Conservation (phyloP, 2,113 vertebrate genomes). For the Corynorhinus townsendii region DNA sequence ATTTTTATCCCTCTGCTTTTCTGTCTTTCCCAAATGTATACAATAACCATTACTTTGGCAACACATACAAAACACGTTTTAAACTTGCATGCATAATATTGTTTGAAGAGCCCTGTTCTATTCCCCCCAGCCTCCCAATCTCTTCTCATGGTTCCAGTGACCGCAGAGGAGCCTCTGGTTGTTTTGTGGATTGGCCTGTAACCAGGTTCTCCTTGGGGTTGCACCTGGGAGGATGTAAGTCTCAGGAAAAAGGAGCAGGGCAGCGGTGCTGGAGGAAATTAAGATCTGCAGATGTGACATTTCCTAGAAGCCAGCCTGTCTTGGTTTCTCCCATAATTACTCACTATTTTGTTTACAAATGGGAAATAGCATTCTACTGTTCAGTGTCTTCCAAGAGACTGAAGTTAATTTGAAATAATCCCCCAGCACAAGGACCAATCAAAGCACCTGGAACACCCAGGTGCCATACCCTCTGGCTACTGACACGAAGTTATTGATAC, state of each 20-base stretch:
- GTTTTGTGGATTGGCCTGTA: not conserved
- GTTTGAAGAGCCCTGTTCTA: not conserved
- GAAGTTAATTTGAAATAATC: constrained; percentile 71
- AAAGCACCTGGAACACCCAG: constrained; percentile 56
- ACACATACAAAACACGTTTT: not conserved
- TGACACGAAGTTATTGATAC: constrained; percentile 39
- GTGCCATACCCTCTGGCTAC: constrained; percentile 67
- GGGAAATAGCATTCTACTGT: constrained; percentile 60
- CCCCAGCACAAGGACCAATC: constrained; percentile 66
- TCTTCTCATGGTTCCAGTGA: fast-evolving
- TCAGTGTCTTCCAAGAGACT: constrained; percentile 55
- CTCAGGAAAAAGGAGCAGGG: not conserved
- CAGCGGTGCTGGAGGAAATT: constrained; percentile 20
- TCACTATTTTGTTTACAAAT: constrained; percentile 65
- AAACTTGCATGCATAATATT: not conserved
- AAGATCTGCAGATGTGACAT: constrained; percentile 47
- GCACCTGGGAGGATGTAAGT: not conserved
- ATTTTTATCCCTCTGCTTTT: not conserved
- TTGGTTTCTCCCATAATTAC: constrained; percentile 61
- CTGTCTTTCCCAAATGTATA: not conserved
- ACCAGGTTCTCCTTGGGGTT: not conserved
- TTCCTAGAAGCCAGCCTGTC: constrained; percentile 21
- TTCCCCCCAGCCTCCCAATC: fast-evolving
- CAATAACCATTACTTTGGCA: not conserved
- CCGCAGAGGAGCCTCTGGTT: not conserved